phyloP scores from a whole-genome alignment of 2,888 invertebrate genomes.

The Lampropteryx suffumata region DNA sequence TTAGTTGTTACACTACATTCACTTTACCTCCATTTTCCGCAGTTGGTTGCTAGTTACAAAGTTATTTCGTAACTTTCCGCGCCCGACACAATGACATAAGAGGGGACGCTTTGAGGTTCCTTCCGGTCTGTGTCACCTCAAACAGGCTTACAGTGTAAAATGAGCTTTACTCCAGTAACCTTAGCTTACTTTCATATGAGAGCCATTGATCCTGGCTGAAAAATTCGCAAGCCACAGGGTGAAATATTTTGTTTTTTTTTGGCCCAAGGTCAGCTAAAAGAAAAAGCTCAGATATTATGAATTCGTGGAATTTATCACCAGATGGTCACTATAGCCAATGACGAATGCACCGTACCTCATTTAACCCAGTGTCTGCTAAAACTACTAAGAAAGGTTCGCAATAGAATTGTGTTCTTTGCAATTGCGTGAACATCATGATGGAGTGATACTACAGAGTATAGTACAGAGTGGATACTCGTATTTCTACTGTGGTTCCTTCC shows the following conservation, averaged over 20 bases:
- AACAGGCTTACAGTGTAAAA: constrained; percentile 4
- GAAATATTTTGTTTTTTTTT: too few species aligned
- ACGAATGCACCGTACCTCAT: too few species aligned
- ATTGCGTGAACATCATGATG: background rate
- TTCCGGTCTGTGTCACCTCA: constrained; percentile 40
- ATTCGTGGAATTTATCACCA: too few species aligned
- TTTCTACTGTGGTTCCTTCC: constrained; percentile 47
- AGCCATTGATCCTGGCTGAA: too few species aligned
- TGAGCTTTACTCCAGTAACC: constrained; percentile 1
- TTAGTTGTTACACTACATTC: constrained; percentile 49
- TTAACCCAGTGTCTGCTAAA: too few species aligned
- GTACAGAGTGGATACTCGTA: background rate
- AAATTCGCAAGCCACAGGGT: too few species aligned
- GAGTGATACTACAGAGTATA: background rate
- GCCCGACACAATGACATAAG: constrained; percentile 63
- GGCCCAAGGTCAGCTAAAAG: too few species aligned
- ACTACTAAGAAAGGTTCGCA: too few species aligned
- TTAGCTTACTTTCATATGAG: background rate
- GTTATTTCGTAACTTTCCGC: constrained; percentile 61
- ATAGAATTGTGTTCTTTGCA: too few species aligned
- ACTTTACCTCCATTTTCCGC: constrained; percentile 57
- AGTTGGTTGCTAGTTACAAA: constrained; percentile 56
- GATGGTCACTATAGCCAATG: too few species aligned
- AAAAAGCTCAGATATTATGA: too few species aligned
- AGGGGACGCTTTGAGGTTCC: constrained; percentile 57